Base-by-base conservation (phyloP, 2,113 vertebrate genomes). In the Thomomys bottae region DNA sequence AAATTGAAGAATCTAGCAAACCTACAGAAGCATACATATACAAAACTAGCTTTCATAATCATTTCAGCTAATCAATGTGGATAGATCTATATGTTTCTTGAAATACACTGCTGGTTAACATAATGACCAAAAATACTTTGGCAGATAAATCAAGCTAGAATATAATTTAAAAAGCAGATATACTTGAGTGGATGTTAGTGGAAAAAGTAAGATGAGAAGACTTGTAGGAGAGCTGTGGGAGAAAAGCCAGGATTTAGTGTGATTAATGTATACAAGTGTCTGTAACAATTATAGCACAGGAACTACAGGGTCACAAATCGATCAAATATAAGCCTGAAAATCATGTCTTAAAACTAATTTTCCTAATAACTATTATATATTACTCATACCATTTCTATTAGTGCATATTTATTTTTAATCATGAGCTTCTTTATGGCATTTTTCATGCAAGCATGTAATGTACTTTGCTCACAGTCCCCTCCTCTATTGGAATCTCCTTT, bases 111-210 rank as follows among this genome's bases (percentile, higher is more conserved):
- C 75, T 34, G 1, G 61, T 49, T 61, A 68, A 67, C 24, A 10
- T 32, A 85, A 14, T 90, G 26, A 61, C 63, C 32, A 12, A 90
- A 93, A 91, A 11, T 6, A 82, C 66, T 34, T 49, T 86, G 45
- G 26, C 32, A 88, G 49, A 70, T 78, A 92, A 80, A 81, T 68
- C 49, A 85, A 68, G 36, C 68, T 86, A 79, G 80, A 84, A 42
- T 10, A 42, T 79, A 49, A 15, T 54, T 61, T 61, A 68, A 23
- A 40, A 86, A 40, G 6, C 8, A 17, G 7, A 32, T 3, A 2
- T 59, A 38, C 70, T 85, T 34, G 81, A 34, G n/a, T 12, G 2
- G 1, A 34, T 91, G 18, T 23, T 82, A 11, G 17, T 64, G 17
- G 21, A 34, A 88, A 79, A 42, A 21, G 75, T 42, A n/a, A 63